These are phyloP conservation scores for Gibbula magus DNA, from an alignment of 2,888 invertebrate genomes.

Conservation along the genomic window DNA sequence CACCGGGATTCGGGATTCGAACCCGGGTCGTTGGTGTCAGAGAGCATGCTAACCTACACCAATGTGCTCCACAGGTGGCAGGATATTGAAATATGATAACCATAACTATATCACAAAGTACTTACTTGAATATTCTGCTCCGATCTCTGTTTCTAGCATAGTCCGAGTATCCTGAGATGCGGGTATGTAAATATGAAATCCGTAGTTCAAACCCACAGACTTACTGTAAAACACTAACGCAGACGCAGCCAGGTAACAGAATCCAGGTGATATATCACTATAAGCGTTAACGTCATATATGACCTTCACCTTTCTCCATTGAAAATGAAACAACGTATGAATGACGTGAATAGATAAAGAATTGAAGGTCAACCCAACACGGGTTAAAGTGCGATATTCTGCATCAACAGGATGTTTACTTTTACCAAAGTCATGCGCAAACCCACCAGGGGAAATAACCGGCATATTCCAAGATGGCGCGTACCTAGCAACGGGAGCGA, in stretches of 20 bases:
- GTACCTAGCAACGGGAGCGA: constrained; percentile 90
- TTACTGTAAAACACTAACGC: constrained; percentile 74
- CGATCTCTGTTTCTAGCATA: constrained; percentile 32
- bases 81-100: too few species aligned
- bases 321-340: constrained; percentile 35
- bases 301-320: constrained; percentile 76
- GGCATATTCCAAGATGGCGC: constrained; percentile 94
- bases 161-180: background rate
- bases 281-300: constrained; percentile 86
- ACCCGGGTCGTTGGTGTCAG: too few species aligned
- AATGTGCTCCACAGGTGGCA: too few species aligned
- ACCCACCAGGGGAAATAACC: constrained; percentile 82
- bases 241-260: constrained; percentile 86
- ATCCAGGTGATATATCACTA: constrained; percentile 81
- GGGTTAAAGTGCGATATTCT: constrained; percentile 54
- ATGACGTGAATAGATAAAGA: constrained; percentile 45
- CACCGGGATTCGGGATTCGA: too few species aligned
- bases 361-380: constrained; percentile 62
- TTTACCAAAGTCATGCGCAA: constrained; percentile 64
- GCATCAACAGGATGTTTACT: constrained; percentile 22
- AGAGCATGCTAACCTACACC: too few species aligned
- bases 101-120: too few species aligned
- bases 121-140: constrained; percentile 36
- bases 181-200: constrained; percentile 33
- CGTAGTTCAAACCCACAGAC: constrained; percentile 22